These are phyloP conservation scores for Microctonus brassicae DNA, from an alignment of 2,888 invertebrate species.

Conservation along the genomic window DNA sequence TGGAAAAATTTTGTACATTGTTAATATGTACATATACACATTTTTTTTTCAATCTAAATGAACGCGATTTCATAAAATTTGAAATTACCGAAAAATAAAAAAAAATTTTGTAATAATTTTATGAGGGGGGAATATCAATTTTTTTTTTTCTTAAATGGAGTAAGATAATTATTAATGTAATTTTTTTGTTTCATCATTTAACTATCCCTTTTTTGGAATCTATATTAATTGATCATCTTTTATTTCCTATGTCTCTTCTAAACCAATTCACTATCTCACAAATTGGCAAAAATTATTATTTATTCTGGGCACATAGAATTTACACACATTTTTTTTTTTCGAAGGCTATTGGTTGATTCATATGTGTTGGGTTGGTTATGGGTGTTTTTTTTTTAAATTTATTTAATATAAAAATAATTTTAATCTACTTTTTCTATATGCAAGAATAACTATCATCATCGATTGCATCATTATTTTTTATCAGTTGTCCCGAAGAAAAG, in stretches of 20 bases:
- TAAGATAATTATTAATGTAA: constrained; percentile 2
- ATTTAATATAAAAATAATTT: constrained; percentile 18
- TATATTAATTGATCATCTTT: constrained; percentile 40
- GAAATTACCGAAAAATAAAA: background rate
- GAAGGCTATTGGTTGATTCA: constrained; percentile 65
- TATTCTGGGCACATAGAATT: constrained; percentile 56
- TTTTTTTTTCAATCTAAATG: background rate
- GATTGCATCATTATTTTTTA: constrained; percentile 4
- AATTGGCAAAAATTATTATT: constrained; percentile 55
- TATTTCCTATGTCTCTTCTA: constrained; percentile 47
- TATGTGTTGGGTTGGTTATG: constrained; percentile 69
- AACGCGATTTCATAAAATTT: background rate
- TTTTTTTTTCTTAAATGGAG: background rate
- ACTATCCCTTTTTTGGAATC: constrained; percentile 28
- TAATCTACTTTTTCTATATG: constrained; percentile 3
- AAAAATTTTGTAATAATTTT: background rate
- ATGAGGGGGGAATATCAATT: background rate
- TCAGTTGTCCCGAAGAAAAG: background rate
- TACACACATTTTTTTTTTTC: constrained; percentile 41
- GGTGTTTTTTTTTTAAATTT: constrained; percentile 48
- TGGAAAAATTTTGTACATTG: background rate
- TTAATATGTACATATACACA: background rate
- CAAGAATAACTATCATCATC: constrained; percentile 19
- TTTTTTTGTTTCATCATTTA: constrained; percentile 10
- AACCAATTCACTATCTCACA: constrained; percentile 45